Evolutionary conservation across 2,113 vertebrate genomes (phyloP).

Genomic region (Pleuronectes platessa): DNA sequence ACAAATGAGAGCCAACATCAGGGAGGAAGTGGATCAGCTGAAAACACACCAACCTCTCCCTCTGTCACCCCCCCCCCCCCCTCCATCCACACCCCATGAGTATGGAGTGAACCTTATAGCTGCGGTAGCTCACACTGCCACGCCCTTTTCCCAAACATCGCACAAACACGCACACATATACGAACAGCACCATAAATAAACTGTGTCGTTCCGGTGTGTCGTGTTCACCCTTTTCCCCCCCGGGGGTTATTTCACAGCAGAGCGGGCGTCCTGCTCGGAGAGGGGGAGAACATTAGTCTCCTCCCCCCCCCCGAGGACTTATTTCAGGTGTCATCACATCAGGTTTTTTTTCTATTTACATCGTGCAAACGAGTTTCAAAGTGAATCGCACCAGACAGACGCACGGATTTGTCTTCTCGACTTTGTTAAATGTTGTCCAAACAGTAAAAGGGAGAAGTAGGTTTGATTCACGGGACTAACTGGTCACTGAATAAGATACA

Average conservation of each 20-base stretch:
- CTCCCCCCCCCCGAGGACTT: background rate
- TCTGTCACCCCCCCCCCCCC: conserved; percentile 33
- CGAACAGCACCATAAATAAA: background rate
- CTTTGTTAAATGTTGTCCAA: no score
- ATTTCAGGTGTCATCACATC: background rate
- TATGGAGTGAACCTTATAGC: conserved; percentile 25
- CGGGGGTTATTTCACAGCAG: background rate
- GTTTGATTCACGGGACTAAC: no score
- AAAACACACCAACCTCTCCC: conserved; percentile 69
- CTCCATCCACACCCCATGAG: background rate
- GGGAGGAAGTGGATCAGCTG: conserved; percentile 78
- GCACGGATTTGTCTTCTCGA: no score
- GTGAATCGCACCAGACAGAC: no score
- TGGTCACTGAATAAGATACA: no score
- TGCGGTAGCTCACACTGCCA: conserved; percentile 23
- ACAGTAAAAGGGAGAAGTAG: no score
- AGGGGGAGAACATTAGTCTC: conserved; percentile 19
- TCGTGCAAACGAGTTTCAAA: background rate
- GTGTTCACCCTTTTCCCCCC: background rate
- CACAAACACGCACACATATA: background rate
- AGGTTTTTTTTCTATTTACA: background rate
- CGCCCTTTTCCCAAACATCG: background rate
- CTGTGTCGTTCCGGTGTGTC: background rate
- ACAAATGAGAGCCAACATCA: conserved; percentile 78
- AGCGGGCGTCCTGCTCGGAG: background rate